These are phyloP conservation scores for Rhingia rostrata DNA, from an alignment of 2,888 invertebrate species.

Conservation along the genomic window DNA sequence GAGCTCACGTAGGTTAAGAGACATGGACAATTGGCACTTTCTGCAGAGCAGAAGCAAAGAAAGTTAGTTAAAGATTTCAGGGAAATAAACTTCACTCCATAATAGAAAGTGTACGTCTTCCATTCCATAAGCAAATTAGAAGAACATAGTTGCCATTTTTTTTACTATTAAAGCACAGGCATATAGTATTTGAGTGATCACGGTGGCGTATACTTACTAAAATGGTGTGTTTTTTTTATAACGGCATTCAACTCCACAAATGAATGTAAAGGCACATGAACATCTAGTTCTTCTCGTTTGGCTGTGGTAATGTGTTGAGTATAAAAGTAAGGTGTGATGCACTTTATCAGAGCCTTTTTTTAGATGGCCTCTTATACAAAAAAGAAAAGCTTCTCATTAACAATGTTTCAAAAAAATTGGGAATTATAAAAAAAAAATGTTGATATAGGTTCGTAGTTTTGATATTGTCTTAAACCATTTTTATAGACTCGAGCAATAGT, in stretches of 20 bases:
- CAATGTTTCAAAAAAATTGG: no score
- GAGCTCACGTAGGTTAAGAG: slow-evolving; percentile 33
- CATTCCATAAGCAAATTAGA: not conserved
- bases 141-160: slow-evolving; percentile 14
- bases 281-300: no score
- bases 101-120: not conserved
- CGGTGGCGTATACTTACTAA: slow-evolving; percentile 48
- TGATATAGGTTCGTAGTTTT: no score
- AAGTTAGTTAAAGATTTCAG: slow-evolving; percentile 46
- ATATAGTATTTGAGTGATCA: slow-evolving; percentile 5
- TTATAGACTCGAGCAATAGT: no score
- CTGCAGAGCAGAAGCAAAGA: slow-evolving; percentile 15
- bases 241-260: slow-evolving; percentile 24
- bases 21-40: slow-evolving; percentile 45
- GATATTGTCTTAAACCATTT: no score
- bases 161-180: not conserved
- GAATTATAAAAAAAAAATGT: no score
- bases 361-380: no score
- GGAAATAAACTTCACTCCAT: slow-evolving; percentile 25
- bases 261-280: slow-evolving; percentile 43
- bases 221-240: slow-evolving; percentile 2
- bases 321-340: no score
- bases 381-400: no score
- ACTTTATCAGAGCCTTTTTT: no score
- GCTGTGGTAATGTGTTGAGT: no score